Evolutionary conservation across 1,140 invertebrate genomes (phyloP), one percentile per base, ranked within the genome.

Genomic region (Heliothis subflexa): DNA sequence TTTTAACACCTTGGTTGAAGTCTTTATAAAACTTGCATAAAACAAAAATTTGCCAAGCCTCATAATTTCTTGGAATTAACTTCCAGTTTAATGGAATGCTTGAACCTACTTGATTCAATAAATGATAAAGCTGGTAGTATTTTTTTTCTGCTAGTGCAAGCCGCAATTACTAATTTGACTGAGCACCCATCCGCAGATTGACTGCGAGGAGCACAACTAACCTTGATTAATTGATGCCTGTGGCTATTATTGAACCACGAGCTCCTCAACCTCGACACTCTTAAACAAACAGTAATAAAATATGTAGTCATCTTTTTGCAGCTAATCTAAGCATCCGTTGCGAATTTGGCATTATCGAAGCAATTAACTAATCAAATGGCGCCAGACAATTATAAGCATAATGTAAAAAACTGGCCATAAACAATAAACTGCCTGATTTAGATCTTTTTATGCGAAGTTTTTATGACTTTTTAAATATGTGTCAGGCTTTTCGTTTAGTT

Each of bases 321-420:
- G 50, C 33, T 52, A 13, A 47, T 66, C 40, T n/a, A 9, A 55
- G 57, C 70, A 70, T 78, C 25, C 62, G 59, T 59, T 64, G 54
- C 57, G 33, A 57, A 64, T 73, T 54, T 62, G 21, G 16, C 59
- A 80, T 71, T 61, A 59, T 52, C 50, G 45, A 77, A 49, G 25
- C 70, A 59, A 78, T 78, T 78, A 77, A 25, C 45, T 78, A 81
- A 81, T 81, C 77, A 81, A 78, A 71, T 74, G 80, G 80, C 80
- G 80, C 80, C 80, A 81, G 76, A 78, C 70, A 54, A 59, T 73
- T 75, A 11, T 40, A 52, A 55, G 70, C 47, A 28, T 45, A 59
- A 78, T 78, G 54, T 40, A 78, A 78, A 78, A 78, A 62, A 78
- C 21, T 28, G 10, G 12, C 18, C 61, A 52, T 70, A 78, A 70